Conservation (phyloP, 2,888 invertebrate species). For the Drosophila antonietae region DNA sequence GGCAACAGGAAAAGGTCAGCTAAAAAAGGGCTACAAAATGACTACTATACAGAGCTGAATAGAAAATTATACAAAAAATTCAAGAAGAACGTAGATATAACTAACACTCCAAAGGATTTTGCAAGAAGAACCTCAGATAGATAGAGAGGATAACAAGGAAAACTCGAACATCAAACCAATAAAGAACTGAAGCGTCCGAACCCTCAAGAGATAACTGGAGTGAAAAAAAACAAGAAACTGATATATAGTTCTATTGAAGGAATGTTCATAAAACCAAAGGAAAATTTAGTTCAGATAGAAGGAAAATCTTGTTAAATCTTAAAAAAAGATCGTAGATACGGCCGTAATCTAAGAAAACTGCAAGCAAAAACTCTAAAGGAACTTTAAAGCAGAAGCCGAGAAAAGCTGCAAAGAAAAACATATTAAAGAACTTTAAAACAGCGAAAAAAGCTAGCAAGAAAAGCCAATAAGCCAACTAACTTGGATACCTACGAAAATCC, state of each 20-base stretch:
- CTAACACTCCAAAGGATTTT: neutral
- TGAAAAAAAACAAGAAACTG: too few relatives aligned
- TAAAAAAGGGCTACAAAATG: neutral
- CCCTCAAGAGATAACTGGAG: too few relatives aligned
- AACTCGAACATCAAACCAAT: too few relatives aligned
- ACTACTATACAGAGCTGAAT: neutral
- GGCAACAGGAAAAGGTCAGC: neutral
- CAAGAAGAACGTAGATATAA: neutral
- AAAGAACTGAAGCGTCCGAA: too few relatives aligned
- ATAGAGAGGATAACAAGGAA: too few relatives aligned
- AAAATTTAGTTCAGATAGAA: neutral
- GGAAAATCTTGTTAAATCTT: neutral
- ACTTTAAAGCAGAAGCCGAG: neutral
- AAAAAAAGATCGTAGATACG: neutral
- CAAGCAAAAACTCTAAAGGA: neutral
- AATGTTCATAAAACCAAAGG: neutral
- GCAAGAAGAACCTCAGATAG: neutral
- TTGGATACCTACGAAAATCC: neutral
- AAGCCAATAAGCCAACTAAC: neutral
- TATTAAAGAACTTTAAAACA: neutral
- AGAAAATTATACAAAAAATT: neutral
- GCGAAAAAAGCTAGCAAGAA: neutral
- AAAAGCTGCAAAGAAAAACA: neutral
- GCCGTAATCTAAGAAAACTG: neutral
- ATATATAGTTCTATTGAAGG: neutral